Evolutionary conservation across 2,888 invertebrate species (phyloP).

Genomic region (Drosophila anceps): DNA sequence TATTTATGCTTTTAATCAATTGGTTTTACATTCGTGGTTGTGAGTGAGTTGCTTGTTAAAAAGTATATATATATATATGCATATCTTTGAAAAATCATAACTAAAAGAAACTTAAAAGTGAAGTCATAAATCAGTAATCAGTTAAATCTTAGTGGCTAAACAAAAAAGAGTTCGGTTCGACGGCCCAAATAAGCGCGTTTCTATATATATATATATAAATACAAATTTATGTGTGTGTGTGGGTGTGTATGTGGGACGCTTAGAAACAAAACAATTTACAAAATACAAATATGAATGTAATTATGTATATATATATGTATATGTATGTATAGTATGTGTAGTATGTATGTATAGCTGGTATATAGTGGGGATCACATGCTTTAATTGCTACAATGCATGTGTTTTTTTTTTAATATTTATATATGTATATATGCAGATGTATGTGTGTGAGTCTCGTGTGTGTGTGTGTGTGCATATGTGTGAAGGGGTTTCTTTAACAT

Average conservation of each 20-base stretch:
- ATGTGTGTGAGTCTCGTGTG: constrained; percentile 36
- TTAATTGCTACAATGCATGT: constrained; percentile 31
- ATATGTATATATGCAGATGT: constrained; percentile 26
- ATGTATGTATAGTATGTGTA: constrained; percentile 27
- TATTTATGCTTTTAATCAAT: constrained; percentile 34
- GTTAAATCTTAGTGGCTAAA: constrained; percentile 67
- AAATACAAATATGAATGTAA: constrained; percentile 53
- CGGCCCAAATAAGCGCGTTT: constrained; percentile 30
- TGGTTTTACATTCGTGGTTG: constrained; percentile 38
- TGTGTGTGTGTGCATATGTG: constrained; percentile 7
- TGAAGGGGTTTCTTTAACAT: constrained; percentile 23
- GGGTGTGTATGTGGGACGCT: constrained; percentile 32
- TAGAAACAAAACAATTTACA: constrained; percentile 72
- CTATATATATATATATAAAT: constrained; percentile 60
- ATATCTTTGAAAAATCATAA: constrained; percentile 45
- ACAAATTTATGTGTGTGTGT: constrained; percentile 49
- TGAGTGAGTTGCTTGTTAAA: constrained; percentile 38
- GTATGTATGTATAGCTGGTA: constrained; percentile 29
- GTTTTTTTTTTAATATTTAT: constrained; percentile 17
- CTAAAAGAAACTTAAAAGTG: constrained; percentile 55
- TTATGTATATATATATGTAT: constrained; percentile 38
- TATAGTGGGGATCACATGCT: constrained; percentile 18
- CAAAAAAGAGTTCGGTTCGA: constrained; percentile 50
- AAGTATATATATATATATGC: constrained; percentile 17
- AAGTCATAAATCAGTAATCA: constrained; percentile 60